Evolutionary conservation across 2,113 vertebrate species (phyloP).

Genomic region (Phalacrocorax aristotelis): DNA sequence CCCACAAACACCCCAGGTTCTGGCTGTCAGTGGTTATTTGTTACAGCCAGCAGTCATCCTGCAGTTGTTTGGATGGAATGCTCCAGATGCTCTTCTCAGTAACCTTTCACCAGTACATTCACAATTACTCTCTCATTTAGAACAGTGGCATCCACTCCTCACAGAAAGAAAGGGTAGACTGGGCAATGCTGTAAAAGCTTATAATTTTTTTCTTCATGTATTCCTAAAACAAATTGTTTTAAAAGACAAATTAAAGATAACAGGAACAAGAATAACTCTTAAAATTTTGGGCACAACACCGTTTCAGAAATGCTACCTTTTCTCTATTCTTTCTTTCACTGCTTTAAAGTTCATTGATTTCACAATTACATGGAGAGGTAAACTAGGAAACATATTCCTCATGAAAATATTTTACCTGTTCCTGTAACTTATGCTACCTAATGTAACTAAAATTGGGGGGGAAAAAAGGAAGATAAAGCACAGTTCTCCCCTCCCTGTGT

Average conservation of each 20-base stretch:
- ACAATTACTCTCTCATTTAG: neutral
- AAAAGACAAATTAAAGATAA: neutral
- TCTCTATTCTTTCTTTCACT: neutral
- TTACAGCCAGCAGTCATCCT: neutral
- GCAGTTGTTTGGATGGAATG: neutral
- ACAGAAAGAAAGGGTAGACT: neutral
- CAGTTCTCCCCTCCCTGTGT: fast-evolving
- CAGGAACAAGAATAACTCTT: neutral
- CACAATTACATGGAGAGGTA: neutral
- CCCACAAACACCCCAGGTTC: neutral
- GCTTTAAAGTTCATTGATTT: neutral
- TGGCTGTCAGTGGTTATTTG: neutral
- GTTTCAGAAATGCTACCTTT: neutral
- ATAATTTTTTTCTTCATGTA: neutral
- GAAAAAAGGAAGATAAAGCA: neutral
- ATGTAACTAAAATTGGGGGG: neutral
- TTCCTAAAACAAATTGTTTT: neutral
- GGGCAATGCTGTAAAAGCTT: neutral
- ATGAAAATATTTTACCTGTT: neutral
- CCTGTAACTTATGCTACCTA: neutral
- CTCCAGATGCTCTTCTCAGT: neutral
- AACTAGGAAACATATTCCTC: neutral
- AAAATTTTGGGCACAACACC: neutral
- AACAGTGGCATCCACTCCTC: neutral
- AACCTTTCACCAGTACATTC: neutral